These are phyloP conservation scores for Trididemnum miniatum DNA, from an alignment of 23 tunicate genomes.

Conservation along the genomic window DNA sequence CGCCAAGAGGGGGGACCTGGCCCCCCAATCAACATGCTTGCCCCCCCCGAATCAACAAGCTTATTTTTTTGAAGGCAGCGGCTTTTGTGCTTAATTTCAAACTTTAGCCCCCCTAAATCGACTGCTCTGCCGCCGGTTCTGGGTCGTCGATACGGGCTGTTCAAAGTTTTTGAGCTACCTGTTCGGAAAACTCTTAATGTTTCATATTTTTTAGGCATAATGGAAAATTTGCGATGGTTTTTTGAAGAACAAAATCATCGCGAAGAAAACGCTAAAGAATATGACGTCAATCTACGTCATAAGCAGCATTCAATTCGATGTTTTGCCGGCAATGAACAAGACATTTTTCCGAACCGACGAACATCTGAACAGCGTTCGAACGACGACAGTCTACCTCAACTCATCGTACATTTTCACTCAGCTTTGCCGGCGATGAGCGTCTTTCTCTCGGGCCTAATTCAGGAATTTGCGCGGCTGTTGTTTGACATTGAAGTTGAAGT, in stretches of 20 bases:
- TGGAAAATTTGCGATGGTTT: conserved; percentile 9
- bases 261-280: neutral
- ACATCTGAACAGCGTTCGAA: neutral
- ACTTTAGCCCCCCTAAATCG: too few species aligned
- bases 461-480: conserved; percentile 26
- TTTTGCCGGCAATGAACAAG: conserved; percentile 3
- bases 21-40: too few species aligned
- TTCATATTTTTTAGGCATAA: conserved; percentile 13
- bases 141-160: too few species aligned
- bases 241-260: neutral
- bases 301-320: conserved; percentile 16
- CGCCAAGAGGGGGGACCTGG: too few species aligned
- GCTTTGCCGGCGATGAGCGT: conserved; percentile 23
- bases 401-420: conserved; percentile 28
- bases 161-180: too few species aligned
- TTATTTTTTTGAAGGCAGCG: too few species aligned
- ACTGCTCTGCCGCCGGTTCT: too few species aligned
- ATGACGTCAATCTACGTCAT: neutral
- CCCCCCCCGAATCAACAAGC: too few species aligned
- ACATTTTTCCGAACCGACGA: neutral
- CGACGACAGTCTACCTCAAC: neutral
- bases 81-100: too few species aligned
- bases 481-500: conserved; percentile 26
- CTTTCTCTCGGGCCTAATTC: conserved; percentile 27
- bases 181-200: too few species aligned